Evolutionary conservation across 1,140 invertebrate genomes (phyloP), one percentile per base, ranked within the genome.

Genomic region (Anoplolepis gracilipes): DNA sequence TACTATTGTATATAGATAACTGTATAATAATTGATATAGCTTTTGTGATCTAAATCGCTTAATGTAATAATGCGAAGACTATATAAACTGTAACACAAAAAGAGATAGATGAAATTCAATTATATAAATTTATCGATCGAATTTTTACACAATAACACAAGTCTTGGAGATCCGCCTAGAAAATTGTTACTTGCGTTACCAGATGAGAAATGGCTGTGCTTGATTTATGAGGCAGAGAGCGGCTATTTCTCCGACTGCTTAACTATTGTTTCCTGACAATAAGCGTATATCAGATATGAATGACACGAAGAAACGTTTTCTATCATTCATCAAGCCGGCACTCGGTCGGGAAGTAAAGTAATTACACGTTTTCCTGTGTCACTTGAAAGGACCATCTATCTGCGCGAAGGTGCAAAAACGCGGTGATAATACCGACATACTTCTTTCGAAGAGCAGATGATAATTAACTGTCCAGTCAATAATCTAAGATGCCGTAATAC

Each of bases 181-280:
- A 84, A 84, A 75, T 84, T 84, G 70, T 84, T 76, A 59, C 72
- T 30, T 61, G 69, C 19, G 49, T 49, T 49, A 75, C 62, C 53
- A 39, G 53, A 53, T 82, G 78, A 82, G 78, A 82, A 82, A 82
- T 82, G 78, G 67, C 78, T 8, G 13, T 64, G 22, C 73, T 89
- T 90, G 89, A 90, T 90, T 90, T 90, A 90, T 87, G 88, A 73
- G 88, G 70, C 85, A 81, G 75, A 87, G 89, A 85, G 81, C 85
- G 67, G 65, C 85, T 89, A 89, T 89, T 89, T 77, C 87, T 88
- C 65, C 87, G 73, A 72, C 84, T 76, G 88, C 75, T 89, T 90
- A 90, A 90, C 88, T 85, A 90, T 90, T 90, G 86, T 90, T 90
- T 87, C 89, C 86, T 86, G 89, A 90, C 89, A 90, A 90, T 90